These are phyloP conservation scores for Uloborus plumipes DNA, from an alignment of 2,888 invertebrate species.

Conservation along the genomic window DNA sequence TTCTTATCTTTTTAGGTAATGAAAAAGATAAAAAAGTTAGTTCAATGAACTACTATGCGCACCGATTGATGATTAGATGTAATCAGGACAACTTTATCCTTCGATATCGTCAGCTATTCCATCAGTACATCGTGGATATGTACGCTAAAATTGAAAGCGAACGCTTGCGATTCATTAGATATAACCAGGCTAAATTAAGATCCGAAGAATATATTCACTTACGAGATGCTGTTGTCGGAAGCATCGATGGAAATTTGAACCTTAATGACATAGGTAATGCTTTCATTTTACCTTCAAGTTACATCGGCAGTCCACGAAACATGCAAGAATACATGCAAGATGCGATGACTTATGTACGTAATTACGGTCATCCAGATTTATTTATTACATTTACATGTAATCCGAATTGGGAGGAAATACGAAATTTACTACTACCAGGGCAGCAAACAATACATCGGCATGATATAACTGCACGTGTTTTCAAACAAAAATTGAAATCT, in stretches of 20 bases:
- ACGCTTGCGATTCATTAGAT: constrained; percentile 35
- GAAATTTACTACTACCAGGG: constrained; percentile 4
- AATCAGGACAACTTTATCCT: constrained; percentile 65
- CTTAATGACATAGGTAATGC: no score
- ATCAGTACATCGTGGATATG: constrained; percentile 67
- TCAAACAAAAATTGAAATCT: constrained; percentile 29
- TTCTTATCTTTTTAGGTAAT: constrained; percentile 4
- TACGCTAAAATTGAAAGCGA: constrained; percentile 66
- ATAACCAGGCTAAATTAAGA: constrained; percentile 45
- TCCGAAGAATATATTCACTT: constrained; percentile 67
- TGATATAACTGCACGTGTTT: constrained; percentile 15
- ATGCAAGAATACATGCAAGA: no score
- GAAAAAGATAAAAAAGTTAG: constrained; percentile 47
- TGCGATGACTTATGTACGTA: no score
- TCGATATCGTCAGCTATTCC: constrained; percentile 63
- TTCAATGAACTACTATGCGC: constrained; percentile 62
- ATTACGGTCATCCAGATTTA: neutral
- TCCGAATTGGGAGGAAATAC: neutral
- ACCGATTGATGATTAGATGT: constrained; percentile 50
- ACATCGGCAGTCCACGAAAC: no score
- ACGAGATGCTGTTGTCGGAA: constrained; percentile 64
- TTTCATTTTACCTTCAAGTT: no score
- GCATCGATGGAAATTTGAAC: constrained; percentile 16
- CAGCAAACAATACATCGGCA: constrained; percentile 24
- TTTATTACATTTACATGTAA: constrained; percentile 2